These are phyloP conservation scores for Uromys caudimaculatus DNA, from an alignment of 2,797 vertebrate species.

Conservation along the genomic window DNA sequence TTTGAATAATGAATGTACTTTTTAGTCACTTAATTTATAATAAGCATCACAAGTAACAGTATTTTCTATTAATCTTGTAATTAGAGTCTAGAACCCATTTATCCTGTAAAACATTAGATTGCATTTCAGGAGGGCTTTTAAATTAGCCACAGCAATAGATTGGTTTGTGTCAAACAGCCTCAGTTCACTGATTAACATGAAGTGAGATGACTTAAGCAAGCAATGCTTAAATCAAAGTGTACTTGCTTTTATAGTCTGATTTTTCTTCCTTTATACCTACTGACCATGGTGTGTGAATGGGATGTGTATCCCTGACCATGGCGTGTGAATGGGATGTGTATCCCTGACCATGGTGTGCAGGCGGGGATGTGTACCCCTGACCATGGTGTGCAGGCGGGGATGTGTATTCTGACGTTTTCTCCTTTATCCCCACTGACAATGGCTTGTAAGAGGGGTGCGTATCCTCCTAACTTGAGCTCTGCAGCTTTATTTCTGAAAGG, in stretches of 20 bases:
- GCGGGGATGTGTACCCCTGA: neutral
- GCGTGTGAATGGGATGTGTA: neutral
- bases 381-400: neutral
- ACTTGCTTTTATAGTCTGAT: neutral
- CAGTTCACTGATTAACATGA: slow-evolving; percentile 21
- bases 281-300: neutral
- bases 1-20: slow-evolving; percentile 52
- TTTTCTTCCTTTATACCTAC: neutral
- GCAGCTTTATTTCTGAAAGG: slow-evolving; percentile 6
- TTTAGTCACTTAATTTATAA: slow-evolving; percentile 51
- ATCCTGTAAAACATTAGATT: slow-evolving; percentile 38
- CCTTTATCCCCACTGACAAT: neutral
- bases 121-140: slow-evolving; percentile 53
- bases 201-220: slow-evolving; percentile 24
- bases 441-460: neutral
- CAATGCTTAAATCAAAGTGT: slow-evolving; percentile 27
- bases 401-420: neutral
- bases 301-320: too few species aligned
- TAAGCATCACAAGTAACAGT: neutral
- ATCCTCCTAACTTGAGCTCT: slow-evolving; percentile 1
- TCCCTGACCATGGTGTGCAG: too few species aligned
- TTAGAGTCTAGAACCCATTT: slow-evolving; percentile 53
- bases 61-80: slow-evolving; percentile 56
- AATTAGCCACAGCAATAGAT: slow-evolving; percentile 15
- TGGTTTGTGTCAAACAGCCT: neutral